Evolutionary conservation across 2,888 invertebrate species (phyloP), one percentile per base, ranked within the genome.

Genomic region (Podabrus alpinus): DNA sequence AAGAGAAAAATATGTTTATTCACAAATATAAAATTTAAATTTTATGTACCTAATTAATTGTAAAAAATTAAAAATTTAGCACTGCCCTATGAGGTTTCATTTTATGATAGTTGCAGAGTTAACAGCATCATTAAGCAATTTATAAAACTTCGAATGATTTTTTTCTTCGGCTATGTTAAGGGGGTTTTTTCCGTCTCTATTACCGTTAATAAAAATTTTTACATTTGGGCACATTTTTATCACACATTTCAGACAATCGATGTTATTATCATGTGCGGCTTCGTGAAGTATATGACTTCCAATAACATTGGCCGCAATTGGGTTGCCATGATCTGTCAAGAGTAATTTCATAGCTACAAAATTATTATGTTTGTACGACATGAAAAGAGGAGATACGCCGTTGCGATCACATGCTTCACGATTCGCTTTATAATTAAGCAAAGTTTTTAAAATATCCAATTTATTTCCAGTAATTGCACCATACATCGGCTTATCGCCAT

Each of bases 261-360:
- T 62, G 15, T 25, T 24, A 9, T 71, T 71, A 68, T 76, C 76
- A 10, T 17, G 29, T 9, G 71, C 76, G 16, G 73, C 68, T 59
- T 17, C 15, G 15, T 76, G 76, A 11, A 76, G 25, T 21, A 76
- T 76, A 29, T 76, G 73, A 19, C 21, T 66, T 5, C 76, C 76
- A 10, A 64, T 13, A 9, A 69, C 69, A 24, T 76, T 69, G 5
- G 76, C 73, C 1, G 73, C 73, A 9, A 60, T 60, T 17, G 73
- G 29, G 21, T 68, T 67, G 1, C 68, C 66, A 16, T 62, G 24
- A 19, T 21, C 61, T 11, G 10, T 59, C 21, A 76, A 15, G 15
- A 76, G 71, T 4, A 71, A 0, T 15, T 11, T 29, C 29, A 76
- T 25, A 29, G 72, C 68, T 21, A 71, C 69, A 17, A 10, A 76